Conservation (phyloP, 2,888 invertebrate species). For the Lasioglossum malachurum region DNA sequence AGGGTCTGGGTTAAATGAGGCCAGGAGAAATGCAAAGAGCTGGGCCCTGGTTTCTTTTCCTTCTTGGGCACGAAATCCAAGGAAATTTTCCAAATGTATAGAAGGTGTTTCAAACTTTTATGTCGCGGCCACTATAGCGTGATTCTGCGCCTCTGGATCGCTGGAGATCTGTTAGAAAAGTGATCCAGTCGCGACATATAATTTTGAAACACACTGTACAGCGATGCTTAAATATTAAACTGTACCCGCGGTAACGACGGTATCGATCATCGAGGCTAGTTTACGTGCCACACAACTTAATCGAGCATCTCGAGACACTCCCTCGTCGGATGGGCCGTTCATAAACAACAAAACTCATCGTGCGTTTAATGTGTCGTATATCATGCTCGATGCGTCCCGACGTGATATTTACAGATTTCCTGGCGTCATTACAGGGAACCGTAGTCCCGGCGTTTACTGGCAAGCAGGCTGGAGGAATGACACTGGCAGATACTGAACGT, state of each 20-base stretch:
- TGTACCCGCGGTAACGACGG: neutral
- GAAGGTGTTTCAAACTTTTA: too few species aligned
- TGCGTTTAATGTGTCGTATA: neutral
- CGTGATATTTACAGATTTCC: slow-evolving; percentile 9
- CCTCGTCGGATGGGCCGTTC: neutral
- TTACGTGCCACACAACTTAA: neutral
- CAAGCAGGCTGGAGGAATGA: neutral
- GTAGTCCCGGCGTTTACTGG: neutral
- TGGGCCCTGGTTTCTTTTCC: too few species aligned
- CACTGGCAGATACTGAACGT: neutral
- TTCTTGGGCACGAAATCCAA: too few species aligned
- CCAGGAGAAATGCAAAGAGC: too few species aligned
- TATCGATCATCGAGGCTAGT: neutral
- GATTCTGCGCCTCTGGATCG: too few species aligned
- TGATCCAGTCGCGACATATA: too few species aligned
- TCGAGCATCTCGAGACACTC: neutral
- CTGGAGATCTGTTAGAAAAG: too few species aligned
- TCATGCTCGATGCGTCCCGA: neutral
- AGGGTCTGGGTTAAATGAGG: too few species aligned
- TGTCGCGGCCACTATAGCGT: too few species aligned
- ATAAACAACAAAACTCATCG: slow-evolving; percentile 2
- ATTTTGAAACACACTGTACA: neutral
- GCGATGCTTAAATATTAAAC: neutral
- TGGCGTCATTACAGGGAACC: neutral
- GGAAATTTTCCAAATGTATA: too few species aligned